Evolutionary conservation across 2,113 vertebrate genomes (phyloP), one percentile per base, ranked within the genome.

Genomic region (Clarias batrachus): DNA sequence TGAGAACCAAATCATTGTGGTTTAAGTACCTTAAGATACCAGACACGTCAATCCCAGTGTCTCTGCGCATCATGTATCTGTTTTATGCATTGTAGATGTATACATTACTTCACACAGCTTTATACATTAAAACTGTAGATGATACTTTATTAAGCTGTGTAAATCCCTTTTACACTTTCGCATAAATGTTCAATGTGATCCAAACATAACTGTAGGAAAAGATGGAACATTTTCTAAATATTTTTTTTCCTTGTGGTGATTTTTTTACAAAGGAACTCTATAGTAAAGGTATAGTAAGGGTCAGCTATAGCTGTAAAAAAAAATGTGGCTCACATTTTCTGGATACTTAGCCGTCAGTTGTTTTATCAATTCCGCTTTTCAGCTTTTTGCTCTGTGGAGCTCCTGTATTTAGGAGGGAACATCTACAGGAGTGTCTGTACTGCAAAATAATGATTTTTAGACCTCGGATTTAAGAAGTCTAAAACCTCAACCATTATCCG

Each of bases 401-500:
- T 33, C 12, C 8, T 78, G 30, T 6, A 62, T 65, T 33, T 33
- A 48, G 60, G 2, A 14, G 17, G n/a, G 21, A 33, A 68, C 82
- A 73, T 41, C 8, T 4, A 37, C 77, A 56, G 59, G 23, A 77
- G 13, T 13, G 30, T 66, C 23, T 33, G 37, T 82, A 63, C 60
- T 77, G 81, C 68, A 54, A 11, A 77, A 77, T 85, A 80, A 80
- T 62, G 56, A 80, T 80, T 80, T 66, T 74, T 59, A 62, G 68
- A 27, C 30, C 9, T 81, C n/a, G 11, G 11, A 27, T 81, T 25
- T 71, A 54, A 78, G 41, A 78, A 7, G 59, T 63, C 59, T 59
- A 54, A 88, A 88, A 77, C 78, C 71, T 66, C 78, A 88, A 27
- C 63, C 79, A 70, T 23, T 81, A 81, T 59, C 82, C 57, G 73